These are phyloP conservation scores for Varecia variegata DNA, from an alignment of 2,797 vertebrate genomes.

Conservation along the genomic window DNA sequence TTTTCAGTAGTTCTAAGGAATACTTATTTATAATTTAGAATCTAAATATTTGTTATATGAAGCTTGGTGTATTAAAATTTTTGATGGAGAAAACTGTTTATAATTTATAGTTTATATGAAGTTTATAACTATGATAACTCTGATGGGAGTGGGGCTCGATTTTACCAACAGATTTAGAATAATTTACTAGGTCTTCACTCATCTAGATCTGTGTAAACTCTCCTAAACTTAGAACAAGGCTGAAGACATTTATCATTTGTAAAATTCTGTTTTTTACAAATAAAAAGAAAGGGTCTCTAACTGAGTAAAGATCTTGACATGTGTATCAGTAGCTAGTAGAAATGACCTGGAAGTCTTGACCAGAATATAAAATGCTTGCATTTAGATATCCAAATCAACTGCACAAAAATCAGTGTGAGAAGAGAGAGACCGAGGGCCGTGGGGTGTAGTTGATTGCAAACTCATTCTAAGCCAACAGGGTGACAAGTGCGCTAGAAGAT, in stretches of 20 bases:
- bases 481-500: not conserved
- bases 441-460: not conserved
- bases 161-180: not conserved
- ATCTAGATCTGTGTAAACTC: not conserved
- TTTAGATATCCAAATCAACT: not conserved
- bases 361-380: not conserved
- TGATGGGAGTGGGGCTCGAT: not conserved
- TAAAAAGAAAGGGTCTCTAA: not conserved
- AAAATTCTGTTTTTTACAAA: not conserved
- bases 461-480: not conserved
- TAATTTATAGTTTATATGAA: not conserved
- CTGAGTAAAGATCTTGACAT: not conserved
- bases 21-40: not conserved
- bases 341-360: not conserved
- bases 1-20: not conserved
- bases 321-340: not conserved
- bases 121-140: not conserved
- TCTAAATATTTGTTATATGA: not conserved
- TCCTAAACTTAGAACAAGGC: not conserved
- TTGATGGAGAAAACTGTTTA: not conserved
- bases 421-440: rapidly evolving
- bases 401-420: not conserved
- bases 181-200: not conserved
- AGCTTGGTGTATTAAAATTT: not conserved
- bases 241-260: not conserved